These are phyloP conservation scores for Geopemphigus sp. DNA, from an alignment of 1,140 invertebrate species.

Conservation along the genomic window DNA sequence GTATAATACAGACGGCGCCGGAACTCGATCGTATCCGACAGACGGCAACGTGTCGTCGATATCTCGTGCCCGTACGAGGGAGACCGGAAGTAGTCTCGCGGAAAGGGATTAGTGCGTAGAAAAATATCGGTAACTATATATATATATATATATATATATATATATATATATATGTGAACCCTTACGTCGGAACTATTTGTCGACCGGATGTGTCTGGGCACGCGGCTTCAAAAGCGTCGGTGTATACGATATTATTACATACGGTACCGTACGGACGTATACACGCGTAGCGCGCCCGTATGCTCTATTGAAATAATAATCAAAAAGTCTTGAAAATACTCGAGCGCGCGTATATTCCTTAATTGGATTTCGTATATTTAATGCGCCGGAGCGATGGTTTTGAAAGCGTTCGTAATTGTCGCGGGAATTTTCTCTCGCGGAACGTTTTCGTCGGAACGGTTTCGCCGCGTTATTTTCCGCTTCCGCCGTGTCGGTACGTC, in stretches of 20 bases:
- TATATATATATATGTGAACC: not conserved
- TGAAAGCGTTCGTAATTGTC: too few species aligned
- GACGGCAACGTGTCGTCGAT: not conserved
- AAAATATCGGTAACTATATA: too few species aligned
- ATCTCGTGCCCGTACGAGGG: not conserved
- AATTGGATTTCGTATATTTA: not conserved
- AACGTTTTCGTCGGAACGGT: too few species aligned
- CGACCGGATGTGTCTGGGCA: not conserved
- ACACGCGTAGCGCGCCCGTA: too few species aligned
- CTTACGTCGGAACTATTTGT: not conserved
- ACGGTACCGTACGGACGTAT: too few species aligned
- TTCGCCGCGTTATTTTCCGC: too few species aligned
- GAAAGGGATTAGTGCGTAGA: not conserved
- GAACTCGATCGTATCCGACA: not conserved
- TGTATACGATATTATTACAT: too few species aligned
- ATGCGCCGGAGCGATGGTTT: too few species aligned
- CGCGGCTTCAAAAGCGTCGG: conserved; percentile 1
- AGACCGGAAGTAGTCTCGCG: not conserved
- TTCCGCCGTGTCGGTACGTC: too few species aligned
- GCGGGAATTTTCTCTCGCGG: too few species aligned
- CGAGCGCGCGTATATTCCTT: not conserved
- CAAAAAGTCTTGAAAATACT: not conserved
- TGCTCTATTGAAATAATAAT: not conserved
- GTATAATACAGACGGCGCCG: not conserved
- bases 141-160: not conserved